Percentiles rank a stretch among this genome's conserved stretches.
Evolutionary conservation across 2,113 vertebrate species (phyloP).

Genomic region (Colaptes auratus): DNA sequence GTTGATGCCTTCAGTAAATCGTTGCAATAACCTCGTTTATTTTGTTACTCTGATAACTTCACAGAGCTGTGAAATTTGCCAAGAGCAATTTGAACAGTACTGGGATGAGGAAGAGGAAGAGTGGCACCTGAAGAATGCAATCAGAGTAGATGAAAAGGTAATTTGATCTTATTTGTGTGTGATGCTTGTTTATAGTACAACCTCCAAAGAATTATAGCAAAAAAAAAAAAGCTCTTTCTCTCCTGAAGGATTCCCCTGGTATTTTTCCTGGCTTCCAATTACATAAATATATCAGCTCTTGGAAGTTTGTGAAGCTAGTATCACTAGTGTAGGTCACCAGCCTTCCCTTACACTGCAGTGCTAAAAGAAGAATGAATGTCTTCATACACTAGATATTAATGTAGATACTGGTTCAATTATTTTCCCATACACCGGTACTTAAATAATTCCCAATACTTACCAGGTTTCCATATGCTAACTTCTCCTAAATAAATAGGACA

Average conservation of each 20-base stretch:
- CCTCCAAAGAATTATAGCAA: accelerated
- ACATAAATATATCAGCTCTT: not conserved
- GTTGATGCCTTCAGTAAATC: not conserved
- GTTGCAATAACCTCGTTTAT: not conserved
- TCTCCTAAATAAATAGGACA: not conserved
- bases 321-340: not conserved
- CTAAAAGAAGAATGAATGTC: not conserved
- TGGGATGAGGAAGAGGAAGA: conserved; percentile 99
- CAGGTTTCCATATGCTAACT: not conserved
- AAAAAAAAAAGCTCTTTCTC: not conserved
- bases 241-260: not conserved
- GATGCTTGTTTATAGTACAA: not conserved
- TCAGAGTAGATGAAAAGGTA: conserved; percentile 95
- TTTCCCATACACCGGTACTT: not conserved
- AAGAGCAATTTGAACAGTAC: conserved; percentile 97
- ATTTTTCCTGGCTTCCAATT: not conserved
- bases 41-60: conserved; percentile 9
- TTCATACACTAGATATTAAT: not conserved
- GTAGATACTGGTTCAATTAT: not conserved
- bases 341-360: not conserved
- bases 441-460: not conserved
- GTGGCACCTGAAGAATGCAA: conserved; percentile 96
- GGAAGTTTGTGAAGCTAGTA: not conserved
- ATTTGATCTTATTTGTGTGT: not conserved
- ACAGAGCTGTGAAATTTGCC: conserved; percentile 96